phyloP scores from a whole-genome alignment of 2,113 vertebrate genomes.

The Zosterops lateralis region DNA sequence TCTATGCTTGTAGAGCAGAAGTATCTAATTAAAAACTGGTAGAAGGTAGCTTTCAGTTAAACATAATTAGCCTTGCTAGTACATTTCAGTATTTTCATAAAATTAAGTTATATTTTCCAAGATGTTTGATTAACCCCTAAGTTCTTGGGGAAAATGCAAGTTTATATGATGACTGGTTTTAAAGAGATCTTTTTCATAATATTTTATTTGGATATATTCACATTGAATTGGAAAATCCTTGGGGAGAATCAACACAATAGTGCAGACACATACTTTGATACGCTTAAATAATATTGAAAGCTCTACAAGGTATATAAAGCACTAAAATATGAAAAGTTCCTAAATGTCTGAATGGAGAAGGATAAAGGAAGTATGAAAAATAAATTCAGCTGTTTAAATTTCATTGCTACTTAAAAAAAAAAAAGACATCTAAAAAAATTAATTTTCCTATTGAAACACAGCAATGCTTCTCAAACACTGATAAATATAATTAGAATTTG shows the following conservation, averaged over 20 bases:
- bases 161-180: neutral
- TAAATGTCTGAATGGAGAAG: neutral
- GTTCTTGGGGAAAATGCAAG: fast-evolving
- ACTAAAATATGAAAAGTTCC: neutral
- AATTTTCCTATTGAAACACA: neutral
- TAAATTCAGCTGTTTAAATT: neutral
- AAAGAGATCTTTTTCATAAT: fast-evolving
- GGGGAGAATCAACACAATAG: neutral
- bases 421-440: neutral
- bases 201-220: neutral
- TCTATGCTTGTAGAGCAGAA: neutral
- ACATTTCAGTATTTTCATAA: neutral
- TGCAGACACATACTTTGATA: neutral
- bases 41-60: neutral
- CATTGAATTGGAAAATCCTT: neutral
- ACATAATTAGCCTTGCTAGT: neutral
- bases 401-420: neutral
- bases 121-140: neutral
- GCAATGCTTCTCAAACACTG: neutral
- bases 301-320: neutral
- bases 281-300: neutral
- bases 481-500: fast-evolving
- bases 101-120: neutral
- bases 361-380: neutral
- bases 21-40: neutral